Conservation (phyloP, 2,113 vertebrate species). For the Pluvianellus socialis region DNA sequence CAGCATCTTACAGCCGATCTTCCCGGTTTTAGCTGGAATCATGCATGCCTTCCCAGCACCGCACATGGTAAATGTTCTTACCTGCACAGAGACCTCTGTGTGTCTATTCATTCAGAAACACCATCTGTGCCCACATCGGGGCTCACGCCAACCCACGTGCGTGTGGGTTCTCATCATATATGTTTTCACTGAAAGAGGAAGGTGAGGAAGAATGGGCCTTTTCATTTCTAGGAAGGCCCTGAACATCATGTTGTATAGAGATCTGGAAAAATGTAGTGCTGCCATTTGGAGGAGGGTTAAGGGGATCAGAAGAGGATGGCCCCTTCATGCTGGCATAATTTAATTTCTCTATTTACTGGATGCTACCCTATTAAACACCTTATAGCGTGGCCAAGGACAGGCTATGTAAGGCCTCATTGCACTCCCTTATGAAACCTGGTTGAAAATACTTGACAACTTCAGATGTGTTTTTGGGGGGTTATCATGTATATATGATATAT, state of each 20-base stretch:
- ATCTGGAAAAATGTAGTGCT: background rate
- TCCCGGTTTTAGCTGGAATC: background rate
- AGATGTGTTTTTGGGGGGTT: background rate
- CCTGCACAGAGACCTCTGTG: background rate
- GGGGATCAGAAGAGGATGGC: background rate
- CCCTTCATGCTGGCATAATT: background rate
- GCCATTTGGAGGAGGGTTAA: background rate
- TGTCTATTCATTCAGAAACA: background rate
- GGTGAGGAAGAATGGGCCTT: background rate
- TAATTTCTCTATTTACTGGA: background rate
- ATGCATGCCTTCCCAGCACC: background rate
- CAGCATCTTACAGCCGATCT: background rate
- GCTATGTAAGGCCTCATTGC: background rate
- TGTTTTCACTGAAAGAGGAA: slow-evolving; percentile 6
- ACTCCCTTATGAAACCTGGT: background rate
- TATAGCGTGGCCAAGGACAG: background rate
- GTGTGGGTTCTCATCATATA: background rate
- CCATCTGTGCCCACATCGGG: background rate
- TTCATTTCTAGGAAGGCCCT: slow-evolving; percentile 17
- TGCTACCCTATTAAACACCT: background rate
- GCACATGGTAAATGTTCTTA: background rate
- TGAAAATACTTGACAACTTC: background rate
- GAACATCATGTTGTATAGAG: background rate
- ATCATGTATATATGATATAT: background rate
- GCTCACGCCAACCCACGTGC: background rate